phyloP scores from a whole-genome alignment of 2,113 vertebrate genomes.

The Setophaga petechia region DNA sequence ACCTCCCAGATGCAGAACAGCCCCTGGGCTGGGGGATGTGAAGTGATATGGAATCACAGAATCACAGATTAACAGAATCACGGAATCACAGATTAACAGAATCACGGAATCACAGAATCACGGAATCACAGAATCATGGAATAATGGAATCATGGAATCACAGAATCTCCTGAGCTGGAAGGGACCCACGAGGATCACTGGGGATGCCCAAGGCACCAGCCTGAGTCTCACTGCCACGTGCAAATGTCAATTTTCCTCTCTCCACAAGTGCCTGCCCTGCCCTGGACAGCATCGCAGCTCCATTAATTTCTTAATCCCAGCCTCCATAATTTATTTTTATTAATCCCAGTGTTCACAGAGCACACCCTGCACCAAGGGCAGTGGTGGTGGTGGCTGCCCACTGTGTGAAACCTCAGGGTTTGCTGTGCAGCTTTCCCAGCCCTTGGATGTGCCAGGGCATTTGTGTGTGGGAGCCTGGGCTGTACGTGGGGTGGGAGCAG shows the following conservation, averaged over 20 bases:
- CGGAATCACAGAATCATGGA: background rate
- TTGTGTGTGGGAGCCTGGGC: background rate
- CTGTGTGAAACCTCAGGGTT: fast-evolving
- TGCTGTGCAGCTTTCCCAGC: background rate
- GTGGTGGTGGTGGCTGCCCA: fast-evolving
- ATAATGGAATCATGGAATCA: background rate
- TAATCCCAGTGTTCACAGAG: background rate
- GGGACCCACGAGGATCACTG: fast-evolving
- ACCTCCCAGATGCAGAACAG: background rate
- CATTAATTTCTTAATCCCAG: background rate
- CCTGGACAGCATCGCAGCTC: background rate
- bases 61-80: background rate
- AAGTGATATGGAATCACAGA: background rate
- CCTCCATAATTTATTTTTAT: background rate
- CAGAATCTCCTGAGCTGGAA: background rate
- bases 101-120: background rate
- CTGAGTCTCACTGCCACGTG: fast-evolving
- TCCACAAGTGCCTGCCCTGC: background rate
- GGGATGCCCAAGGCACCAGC: background rate
- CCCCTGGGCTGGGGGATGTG: background rate
- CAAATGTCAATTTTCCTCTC: fast-evolving
- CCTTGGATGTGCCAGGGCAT: background rate
- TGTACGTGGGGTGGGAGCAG: background rate
- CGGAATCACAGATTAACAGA: background rate
- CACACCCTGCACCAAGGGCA: background rate